Evolutionary conservation across 1,140 invertebrate genomes (phyloP), one percentile per base, ranked within the genome.

Genomic region (Drosophila sturtevanti): DNA sequence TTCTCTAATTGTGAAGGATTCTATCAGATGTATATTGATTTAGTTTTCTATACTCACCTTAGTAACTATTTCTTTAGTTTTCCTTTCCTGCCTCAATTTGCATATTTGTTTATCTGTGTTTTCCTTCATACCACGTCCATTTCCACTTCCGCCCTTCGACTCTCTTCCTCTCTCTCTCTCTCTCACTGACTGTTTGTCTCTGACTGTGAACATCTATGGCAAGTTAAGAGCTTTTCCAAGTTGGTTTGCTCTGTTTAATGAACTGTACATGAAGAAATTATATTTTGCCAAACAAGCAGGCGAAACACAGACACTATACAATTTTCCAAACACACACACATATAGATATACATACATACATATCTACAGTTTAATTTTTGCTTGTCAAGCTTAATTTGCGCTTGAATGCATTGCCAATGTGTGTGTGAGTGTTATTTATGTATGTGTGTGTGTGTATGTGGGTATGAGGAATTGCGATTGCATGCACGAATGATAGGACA

Each of bases 361-460:
- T 65, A 73, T 71, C 77, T 84, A 78, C 55, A 82, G 79, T 87
- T 87, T 87, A 89, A 89, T 89, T 89, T 89, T 89, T 89, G 84
- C 84, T 89, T 89, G 84, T 89, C 84, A 89, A 84, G 84, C 84
- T 89, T 89, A 84, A 89, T 89, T 89, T 89, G 85, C 84, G 85
- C 84, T 89, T 89, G 69, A 84, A 79, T 89, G 84, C 82, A 89
- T 87, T 87, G 74, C 74, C 65, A 67, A 31, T 56, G 48, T 24
- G 31, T 71, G 60, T 38, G 64, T 34, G 34, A 59, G 68, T n/a
- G 27, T 31, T 6, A 31, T 31, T 31, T 31, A 54, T 38, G 68
- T 70, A 61, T 62, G 54, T 60, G 58, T 38, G 68, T 70, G 61
- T 62, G 54, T 60, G 52, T 61, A 34, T 71, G 44, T 68, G 55